Evolutionary conservation across 2,888 invertebrate species (phyloP).

Genomic region (Unio pictorum): DNA sequence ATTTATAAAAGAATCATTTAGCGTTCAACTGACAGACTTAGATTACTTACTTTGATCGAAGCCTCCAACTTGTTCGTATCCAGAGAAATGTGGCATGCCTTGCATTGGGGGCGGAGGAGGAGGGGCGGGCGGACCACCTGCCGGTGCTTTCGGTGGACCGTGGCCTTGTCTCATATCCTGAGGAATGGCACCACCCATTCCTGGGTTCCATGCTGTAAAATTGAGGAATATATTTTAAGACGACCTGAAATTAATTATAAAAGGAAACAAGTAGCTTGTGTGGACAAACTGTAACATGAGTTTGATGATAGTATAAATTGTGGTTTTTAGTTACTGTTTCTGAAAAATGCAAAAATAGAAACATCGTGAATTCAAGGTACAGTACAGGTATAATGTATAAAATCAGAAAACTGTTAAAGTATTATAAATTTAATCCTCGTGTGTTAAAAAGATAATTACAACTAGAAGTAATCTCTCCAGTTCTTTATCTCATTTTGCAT

Average conservation of each 20-base stretch:
- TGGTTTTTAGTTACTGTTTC: too few relatives aligned
- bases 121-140: conserved; percentile 12
- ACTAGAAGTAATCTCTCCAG: too few relatives aligned
- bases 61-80: conserved; percentile 28
- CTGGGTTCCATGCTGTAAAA: conserved; percentile 22
- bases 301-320: too few relatives aligned
- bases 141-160: conserved; percentile 5
- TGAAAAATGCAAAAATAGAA: too few relatives aligned
- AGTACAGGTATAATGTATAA: too few relatives aligned
- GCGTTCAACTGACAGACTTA: neutral
- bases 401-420: too few relatives aligned
- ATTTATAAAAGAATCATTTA: neutral
- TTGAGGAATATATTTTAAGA: neutral
- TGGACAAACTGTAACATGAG: neutral
- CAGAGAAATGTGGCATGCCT: conserved; percentile 26
- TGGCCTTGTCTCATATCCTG: conserved; percentile 13
- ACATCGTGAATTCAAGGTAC: too few relatives aligned
- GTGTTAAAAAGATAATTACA: too few relatives aligned
- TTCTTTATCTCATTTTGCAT: too few relatives aligned
- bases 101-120: conserved; percentile 24
- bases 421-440: too few relatives aligned
- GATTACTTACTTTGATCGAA: conserved; percentile 32
- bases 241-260: neutral
- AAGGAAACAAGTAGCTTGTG: neutral
- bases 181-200: conserved; percentile 17